Base-by-base conservation (phyloP, 2,797 vertebrate genomes). In the Tamandua tetradactyla region DNA sequence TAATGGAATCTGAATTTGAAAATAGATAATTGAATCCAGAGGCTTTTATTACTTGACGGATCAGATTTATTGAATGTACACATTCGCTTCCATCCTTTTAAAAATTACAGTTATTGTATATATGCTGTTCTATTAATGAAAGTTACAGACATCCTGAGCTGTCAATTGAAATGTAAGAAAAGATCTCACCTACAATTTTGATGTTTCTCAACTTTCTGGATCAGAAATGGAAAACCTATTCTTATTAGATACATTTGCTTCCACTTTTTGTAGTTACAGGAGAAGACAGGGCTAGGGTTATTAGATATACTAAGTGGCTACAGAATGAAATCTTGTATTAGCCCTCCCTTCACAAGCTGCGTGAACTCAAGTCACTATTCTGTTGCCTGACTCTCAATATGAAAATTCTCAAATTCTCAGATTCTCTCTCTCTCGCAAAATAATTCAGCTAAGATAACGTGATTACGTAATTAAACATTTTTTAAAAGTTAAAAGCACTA, bases 11-110 rank as follows among this genome's bases (percentile, higher is more conserved):
- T 55, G 27, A 64, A 15, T 35, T 91, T 78, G 6, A 55, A 91
- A 93, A 76, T 62, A 66, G 13, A 14, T 86, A 64, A 57, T 42
- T 92, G 66, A 87, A 42, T 87, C 92, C 62, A 61, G 27, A 80
- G 27, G 7, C 40, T 83, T 18, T 61, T 81, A 75, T 12, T 69
- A 57, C 66, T 66, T 68, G 49, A 71, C n/a, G 87, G 40, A 49
- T 79, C 30, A 91, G 66, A 85, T 44, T 72, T 68, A 79, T 10
- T 57, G 7, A 76, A 68, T 40, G 35, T 2, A 74, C 15, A 82
- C 1, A 89, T 22, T 68, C 74, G 49, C 62, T 15, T 78, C 44
- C 57, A 86, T 49, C 27, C 14, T 88, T 15, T 78, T 49, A 68
- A 30, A 89, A 94, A 49, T 57, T 22, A 74, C 14, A 66, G 35